phyloP scores from a whole-genome alignment of 2,888 invertebrate genomes.

The Dicranocentrus wangi region DNA sequence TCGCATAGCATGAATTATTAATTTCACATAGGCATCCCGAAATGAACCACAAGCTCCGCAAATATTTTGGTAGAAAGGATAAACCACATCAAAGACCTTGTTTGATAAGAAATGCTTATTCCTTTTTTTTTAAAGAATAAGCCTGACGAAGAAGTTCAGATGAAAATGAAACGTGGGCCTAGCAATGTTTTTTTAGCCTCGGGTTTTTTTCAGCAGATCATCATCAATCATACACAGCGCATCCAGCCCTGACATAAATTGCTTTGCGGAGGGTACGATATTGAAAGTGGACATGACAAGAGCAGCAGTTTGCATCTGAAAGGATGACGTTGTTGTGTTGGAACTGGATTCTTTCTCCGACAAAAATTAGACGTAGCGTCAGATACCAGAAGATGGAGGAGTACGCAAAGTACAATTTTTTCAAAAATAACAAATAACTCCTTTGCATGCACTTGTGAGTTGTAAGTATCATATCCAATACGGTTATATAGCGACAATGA shows the following conservation, averaged over 20 bases:
- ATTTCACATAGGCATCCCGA: too few relatives aligned
- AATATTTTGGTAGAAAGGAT: too few relatives aligned
- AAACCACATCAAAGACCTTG: too few relatives aligned
- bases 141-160: too few relatives aligned
- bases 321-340: not conserved
- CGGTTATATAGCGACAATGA: too few relatives aligned
- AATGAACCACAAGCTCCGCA: too few relatives aligned
- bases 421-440: not conserved
- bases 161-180: too few relatives aligned
- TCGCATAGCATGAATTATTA: too few relatives aligned
- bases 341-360: not conserved
- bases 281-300: constrained; percentile 15
- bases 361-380: constrained; percentile 7
- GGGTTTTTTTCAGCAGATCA: not conserved
- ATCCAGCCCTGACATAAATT: constrained; percentile 23
- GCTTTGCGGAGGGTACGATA: constrained; percentile 5
- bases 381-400: not conserved
- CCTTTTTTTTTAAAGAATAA: too few relatives aligned
- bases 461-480: too few relatives aligned
- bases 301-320: not conserved
- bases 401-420: constrained; percentile 13
- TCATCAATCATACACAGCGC: not conserved
- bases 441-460: not conserved
- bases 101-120: too few relatives aligned
- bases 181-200: too few relatives aligned